Evolutionary conservation across 1,140 invertebrate genomes (phyloP), one percentile per base, ranked within the genome.

Genomic region (Mamestra configurata): DNA sequence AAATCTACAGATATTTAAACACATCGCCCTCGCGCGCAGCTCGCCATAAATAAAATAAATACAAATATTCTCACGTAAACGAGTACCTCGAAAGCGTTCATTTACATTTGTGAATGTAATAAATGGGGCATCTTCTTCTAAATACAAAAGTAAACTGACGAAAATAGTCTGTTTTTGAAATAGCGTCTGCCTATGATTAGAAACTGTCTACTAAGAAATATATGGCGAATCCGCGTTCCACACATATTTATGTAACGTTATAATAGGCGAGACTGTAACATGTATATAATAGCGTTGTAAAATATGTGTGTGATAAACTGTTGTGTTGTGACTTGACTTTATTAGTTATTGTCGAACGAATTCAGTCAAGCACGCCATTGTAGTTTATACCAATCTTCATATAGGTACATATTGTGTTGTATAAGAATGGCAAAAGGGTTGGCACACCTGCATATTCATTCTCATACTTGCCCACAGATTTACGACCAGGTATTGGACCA

Each of bases 61-160:
- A 95, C 90, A 93, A 93, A 95, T 95, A 94, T 94, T 95, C 92
- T 95, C 92, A 95, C 93, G 93, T 94, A 94, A 94, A 88, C 90
- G 91, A 89, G 92, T 92, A 93, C 90, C 87, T 90, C 90, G 89
- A 91, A 92, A 92, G 89, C 92, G 91, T 94, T 92, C 91, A 93
- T 94, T 94, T 93, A 94, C 91, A 92, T 94, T 93, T 92, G 89
- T 91, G 92, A 91, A 94, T 93, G 92, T 94, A 92, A 94, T 94
- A 94, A 94, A 94, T 93, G 91, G 90, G 88, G 88, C 91, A 94
- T 92, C 85, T 86, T 86, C 89, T 86, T 89, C 87, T 89, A 88
- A 93, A 93, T 90, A 91, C 90, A 82, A 91, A 92, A 90, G 90
- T 92, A 90, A 92, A 86, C 84, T 79, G 51, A 84, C 79, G 61